Base-by-base conservation (phyloP, 2,888 invertebrate genomes). In the Polydrusus cervinus region DNA sequence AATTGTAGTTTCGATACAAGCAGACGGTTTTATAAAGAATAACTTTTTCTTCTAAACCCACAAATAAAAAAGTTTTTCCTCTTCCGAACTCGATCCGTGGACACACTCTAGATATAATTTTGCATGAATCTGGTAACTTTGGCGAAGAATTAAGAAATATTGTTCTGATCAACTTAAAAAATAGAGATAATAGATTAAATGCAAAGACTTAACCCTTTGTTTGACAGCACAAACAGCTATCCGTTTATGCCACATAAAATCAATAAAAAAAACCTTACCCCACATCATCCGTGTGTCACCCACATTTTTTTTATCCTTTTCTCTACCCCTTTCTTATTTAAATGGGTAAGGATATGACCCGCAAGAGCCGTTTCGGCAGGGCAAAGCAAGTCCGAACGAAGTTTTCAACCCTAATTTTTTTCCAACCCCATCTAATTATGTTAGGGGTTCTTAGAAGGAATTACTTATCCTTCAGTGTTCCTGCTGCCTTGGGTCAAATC, bases 371-470 rank as follows among this genome's bases (percentile, higher is more conserved):
- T 34, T 57, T 57, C 20, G 53, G 40, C 43, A 34, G 45, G 30
- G 74, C 53, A 78, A 78, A 79, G 78, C 72, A 68, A 79, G 73
- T 76, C 77, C 71, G 82, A 82, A 82, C 81, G 82, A 83, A 83
- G 83, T 84, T 84, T 84, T 84, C 86, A 90, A 90, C 90, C 90
- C 90, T 90, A 90, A 90, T 90, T 85, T 84, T 84, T 83, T 83
- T 84, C 79, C 79, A 82, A 81, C 85, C 89, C 90, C 90, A 90
- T 90, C 90, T 91, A 91, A 91, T 91, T 91, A 91, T 90, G 90
- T 91, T 91, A 76, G 90, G 90, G 90, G 90, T 90, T 90, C 90
- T 90, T 90, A 90, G 90, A 89, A 89, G 89, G 90, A 90, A 91
- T 91, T 91, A 90, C 90, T 90, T 90, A 90, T 90, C 89, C 90